Evolutionary conservation across 1,140 invertebrate species (phyloP).

Genomic region (Laupala kohalensis): DNA sequence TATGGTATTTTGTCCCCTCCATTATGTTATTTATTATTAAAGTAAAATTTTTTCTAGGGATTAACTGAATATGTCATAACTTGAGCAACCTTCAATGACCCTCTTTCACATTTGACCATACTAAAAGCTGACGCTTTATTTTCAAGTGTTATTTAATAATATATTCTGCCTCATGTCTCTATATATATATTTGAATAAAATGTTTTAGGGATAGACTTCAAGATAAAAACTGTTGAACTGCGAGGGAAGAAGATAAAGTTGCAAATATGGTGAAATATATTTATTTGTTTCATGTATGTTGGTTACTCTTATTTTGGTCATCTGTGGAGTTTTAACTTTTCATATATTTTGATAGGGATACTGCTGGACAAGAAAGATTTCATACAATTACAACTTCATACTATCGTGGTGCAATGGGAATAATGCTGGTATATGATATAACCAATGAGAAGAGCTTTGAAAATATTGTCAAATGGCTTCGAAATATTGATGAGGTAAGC

Average conservation of each 20-base stretch:
- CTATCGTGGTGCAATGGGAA: conserved; percentile 95
- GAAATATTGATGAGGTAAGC: conserved; percentile 87
- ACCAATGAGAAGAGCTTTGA: conserved; percentile 97
- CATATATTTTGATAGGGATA: conserved; percentile 51
- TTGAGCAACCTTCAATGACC: too few relatives aligned
- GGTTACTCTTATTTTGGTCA: not conserved
- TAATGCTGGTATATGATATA: conserved; percentile 97
- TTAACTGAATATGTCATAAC: not conserved
- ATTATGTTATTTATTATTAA: not conserved
- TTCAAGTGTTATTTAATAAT: not conserved
- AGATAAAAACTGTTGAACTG: conserved; percentile 95
- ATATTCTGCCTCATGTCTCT: not conserved
- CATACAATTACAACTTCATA: conserved; percentile 96
- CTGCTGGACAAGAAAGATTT: conserved; percentile 88
- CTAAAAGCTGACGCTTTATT: not conserved
- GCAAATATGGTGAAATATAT: conserved; percentile 77
- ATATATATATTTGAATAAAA: conserved; percentile 63
- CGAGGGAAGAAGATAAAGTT: conserved; percentile 97
- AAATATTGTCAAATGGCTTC: conserved; percentile 96
- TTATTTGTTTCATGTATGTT: conserved; percentile 11
- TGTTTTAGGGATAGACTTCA: conserved; percentile 86
- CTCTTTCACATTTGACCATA: too few relatives aligned
- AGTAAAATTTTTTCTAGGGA: not conserved
- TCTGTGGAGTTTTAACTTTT: not conserved
- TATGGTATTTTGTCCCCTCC: not conserved